These are phyloP conservation scores for Pantherophis guttatus DNA, from an alignment of 2,113 vertebrate genomes.

Conservation along the genomic window DNA sequence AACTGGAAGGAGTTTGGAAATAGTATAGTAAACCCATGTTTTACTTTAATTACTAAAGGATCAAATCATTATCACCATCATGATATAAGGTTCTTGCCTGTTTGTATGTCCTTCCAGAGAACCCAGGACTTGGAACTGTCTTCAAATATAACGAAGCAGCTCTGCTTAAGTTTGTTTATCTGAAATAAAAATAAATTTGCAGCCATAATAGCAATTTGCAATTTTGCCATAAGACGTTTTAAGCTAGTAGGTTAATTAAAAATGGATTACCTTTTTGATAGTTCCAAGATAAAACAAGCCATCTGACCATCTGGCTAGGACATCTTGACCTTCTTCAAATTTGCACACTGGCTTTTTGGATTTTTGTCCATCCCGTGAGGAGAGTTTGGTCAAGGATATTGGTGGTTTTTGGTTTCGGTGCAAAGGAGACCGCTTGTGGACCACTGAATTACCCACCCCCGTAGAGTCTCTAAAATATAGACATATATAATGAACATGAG, in stretches of 20 bases:
- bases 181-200: conserved; percentile 59
- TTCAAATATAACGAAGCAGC: conserved; percentile 98
- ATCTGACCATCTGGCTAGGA: conserved; percentile 98
- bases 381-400: conserved; percentile 80
- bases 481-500: neutral
- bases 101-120: conserved; percentile 98
- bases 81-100: conserved; percentile 74
- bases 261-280: conserved; percentile 89
- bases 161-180: conserved; percentile 93
- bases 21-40: neutral
- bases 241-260: neutral
- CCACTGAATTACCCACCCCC: conserved; percentile 88
- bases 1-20: neutral
- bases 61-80: neutral
- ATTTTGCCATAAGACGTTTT: neutral
- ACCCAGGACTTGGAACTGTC: conserved; percentile 98
- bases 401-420: conserved; percentile 81
- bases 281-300: conserved; percentile 99
- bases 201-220: neutral
- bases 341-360: conserved; percentile 83
- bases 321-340: conserved; percentile 97
- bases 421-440: conserved; percentile 86
- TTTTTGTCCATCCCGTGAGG: conserved; percentile 84
- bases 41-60: neutral
- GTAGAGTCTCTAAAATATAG: conserved; percentile 83